These are phyloP conservation scores for Rhagoletis zephyria DNA, from an alignment of 1,140 invertebrate genomes.

Conservation along the genomic window DNA sequence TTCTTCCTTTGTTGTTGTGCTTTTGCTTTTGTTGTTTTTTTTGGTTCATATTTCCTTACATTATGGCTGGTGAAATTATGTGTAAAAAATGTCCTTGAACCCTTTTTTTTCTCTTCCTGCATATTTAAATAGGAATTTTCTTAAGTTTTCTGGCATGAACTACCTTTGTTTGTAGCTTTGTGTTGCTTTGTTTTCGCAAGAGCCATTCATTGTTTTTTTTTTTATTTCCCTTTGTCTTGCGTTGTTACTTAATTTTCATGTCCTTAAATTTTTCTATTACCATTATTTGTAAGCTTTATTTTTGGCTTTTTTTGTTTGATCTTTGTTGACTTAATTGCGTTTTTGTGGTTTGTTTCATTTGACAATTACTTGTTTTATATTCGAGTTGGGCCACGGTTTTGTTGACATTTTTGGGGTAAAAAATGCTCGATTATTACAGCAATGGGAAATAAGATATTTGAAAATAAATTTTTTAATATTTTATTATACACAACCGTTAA, in stretches of 20 bases:
- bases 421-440: background rate
- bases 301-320: background rate
- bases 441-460: no score
- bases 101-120: conserved; percentile 37
- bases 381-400: background rate
- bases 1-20: background rate
- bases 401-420: background rate
- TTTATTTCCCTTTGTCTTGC: conserved; percentile 20
- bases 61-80: conserved; percentile 31
- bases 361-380: conserved; percentile 16
- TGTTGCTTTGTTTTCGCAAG: background rate
- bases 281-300: background rate
- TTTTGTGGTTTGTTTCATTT: background rate
- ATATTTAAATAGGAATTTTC: background rate
- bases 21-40: background rate
- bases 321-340: background rate
- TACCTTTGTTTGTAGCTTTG: background rate
- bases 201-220: conserved; percentile 13
- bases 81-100: conserved; percentile 54
- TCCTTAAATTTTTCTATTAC: background rate
- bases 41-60: conserved; percentile 14
- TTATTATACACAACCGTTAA: no score
- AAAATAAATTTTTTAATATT: no score
- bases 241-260: conserved; percentile 47
- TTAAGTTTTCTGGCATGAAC: background rate